These are phyloP conservation scores for Micropterix aruncella DNA, from an alignment of 2,888 invertebrate species.

Conservation along the genomic window DNA sequence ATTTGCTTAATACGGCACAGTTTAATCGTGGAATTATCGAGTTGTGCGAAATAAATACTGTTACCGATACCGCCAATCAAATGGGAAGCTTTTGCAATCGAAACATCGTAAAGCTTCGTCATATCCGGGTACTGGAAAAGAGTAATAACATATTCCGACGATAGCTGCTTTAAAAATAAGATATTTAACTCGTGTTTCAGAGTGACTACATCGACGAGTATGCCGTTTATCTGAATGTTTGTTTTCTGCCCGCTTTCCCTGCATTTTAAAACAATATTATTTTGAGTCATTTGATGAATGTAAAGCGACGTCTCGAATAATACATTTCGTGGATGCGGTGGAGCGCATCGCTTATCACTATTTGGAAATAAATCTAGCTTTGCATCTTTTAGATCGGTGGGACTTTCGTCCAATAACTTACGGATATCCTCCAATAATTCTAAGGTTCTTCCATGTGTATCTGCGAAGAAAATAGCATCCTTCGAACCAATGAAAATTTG, in stretches of 20 bases:
- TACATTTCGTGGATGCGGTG: not conserved
- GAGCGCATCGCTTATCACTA: not conserved
- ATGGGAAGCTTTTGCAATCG: not conserved
- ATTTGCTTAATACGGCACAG: not conserved
- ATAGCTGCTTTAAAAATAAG: not conserved
- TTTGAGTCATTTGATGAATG: not conserved
- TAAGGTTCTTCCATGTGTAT: not conserved
- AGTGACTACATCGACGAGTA: not conserved
- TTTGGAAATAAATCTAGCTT: not conserved
- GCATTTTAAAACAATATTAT: not conserved
- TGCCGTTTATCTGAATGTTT: not conserved
- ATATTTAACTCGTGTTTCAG: not conserved
- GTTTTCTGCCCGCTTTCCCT: not conserved
- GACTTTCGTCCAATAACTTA: not conserved
- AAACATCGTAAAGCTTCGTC: not conserved
- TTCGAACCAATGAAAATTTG: not conserved
- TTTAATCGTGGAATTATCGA: not conserved
- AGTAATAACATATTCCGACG: not conserved
- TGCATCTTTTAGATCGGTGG: not conserved
- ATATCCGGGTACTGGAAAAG: not conserved
- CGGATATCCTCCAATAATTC: not conserved
- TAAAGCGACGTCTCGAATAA: not conserved
- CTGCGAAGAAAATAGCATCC: not conserved
- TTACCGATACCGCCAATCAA: not conserved
- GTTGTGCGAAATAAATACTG: not conserved